Conservation (phyloP, 1,140 invertebrate species). For the Leptestheria dahalacensis region DNA sequence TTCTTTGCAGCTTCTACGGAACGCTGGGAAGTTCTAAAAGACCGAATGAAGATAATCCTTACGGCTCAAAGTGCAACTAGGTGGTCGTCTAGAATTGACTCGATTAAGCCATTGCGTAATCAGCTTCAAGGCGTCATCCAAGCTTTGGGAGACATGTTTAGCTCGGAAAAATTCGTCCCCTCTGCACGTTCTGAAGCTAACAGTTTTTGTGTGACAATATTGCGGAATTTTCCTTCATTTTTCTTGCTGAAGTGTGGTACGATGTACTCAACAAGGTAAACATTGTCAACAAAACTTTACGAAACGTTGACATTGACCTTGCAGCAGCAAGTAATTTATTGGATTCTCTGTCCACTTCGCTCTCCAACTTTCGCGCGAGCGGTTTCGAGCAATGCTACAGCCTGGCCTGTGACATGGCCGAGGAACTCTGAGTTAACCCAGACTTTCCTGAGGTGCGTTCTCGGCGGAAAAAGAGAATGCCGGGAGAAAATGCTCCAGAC, state of each 20-base stretch:
- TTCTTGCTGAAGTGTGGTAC: not conserved
- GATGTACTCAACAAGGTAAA: not conserved
- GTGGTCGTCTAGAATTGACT: constrained; percentile 1
- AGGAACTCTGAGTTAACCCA: not conserved
- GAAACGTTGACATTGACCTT: not conserved
- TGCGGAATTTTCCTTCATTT: not conserved
- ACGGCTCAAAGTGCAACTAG: not conserved
- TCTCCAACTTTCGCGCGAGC: not conserved
- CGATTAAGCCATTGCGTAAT: not conserved
- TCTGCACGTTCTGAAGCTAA: not conserved
- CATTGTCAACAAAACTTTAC: not conserved
- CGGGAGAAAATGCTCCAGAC: not conserved
- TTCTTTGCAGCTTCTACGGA: not conserved
- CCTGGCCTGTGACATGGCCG: not conserved
- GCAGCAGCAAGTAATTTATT: not conserved
- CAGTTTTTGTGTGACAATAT: not conserved
- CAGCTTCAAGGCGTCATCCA: not conserved
- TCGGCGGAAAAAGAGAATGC: not conserved
- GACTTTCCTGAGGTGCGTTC: not conserved
- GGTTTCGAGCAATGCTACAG: not conserved
- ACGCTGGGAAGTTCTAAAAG: not conserved
- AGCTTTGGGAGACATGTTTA: not conserved
- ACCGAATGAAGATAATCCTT: not conserved
- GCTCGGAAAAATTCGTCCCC: too few relatives aligned
- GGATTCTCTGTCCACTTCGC: not conserved